Base-by-base conservation (phyloP, 2,797 vertebrate species). In the Amazonetta brasiliensis region DNA sequence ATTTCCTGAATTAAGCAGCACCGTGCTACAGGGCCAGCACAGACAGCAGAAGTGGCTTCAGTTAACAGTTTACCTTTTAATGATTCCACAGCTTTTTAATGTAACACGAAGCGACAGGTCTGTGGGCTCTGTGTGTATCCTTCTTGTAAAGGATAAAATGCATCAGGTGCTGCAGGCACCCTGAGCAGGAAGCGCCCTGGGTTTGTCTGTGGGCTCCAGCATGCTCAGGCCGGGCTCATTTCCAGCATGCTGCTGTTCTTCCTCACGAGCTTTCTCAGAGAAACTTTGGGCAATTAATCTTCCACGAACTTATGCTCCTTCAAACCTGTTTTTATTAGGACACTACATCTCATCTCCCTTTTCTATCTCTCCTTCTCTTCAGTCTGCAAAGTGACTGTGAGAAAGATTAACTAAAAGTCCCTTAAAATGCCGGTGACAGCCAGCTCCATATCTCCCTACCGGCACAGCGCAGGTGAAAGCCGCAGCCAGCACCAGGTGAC, bases 81-180 rank as follows among this genome's bases (percentile, higher is more conserved):
- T n/a, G n/a, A 80, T 67, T 73, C 30, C 12, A 67, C 20, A 18
- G 26, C 21, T 58, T 60, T 81, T 67, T 44, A 2, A 64, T 9
- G 22, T 35, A 67, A n/a, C 12, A 21, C 2, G 37, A 4, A 59
- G 54, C 0, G 2, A 35, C 21, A 17, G 1, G 3, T 11, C 41
- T 48, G 16, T 12, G 30, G 41, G 14, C 31, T 48, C 46, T 48
- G 46, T 23, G 46, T 48, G 46, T 13, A 23, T 48, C 12, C 46
- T 23, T 48, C 63, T 22, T 44, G 33, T 26, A 23, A 41, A 22
- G 35, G 14, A 43, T 13, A 19, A 50, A 76, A 12, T 25, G 28
- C 44, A n/a, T 33, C 71, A 15, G 33, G 41, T 35, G 48, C 79
- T 21, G 21, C 33, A 21, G 33, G 44, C 25, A 30, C 39, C 30